Evolutionary conservation across 2,888 invertebrate species (phyloP), one percentile per base, ranked within the genome.

Genomic region (Xiphydria camelus): DNA sequence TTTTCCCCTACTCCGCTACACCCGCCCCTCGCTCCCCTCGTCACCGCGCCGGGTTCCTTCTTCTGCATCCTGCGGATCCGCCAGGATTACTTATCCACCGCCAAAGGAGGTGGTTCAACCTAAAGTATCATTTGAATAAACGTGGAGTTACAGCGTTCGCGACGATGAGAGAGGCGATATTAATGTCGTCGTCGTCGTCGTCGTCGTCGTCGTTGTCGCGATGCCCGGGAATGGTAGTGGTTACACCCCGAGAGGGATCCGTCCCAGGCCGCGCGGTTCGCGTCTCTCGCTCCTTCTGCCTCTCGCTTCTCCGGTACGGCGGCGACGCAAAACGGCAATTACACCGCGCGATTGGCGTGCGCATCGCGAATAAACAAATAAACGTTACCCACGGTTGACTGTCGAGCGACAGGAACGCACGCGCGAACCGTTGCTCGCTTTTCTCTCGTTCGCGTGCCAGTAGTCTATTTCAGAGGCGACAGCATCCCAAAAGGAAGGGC

Each of bases 41-140:
- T 49, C 42, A 36, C 32, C 40, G 29, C 10, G 10, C 34, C 34
- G 33, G 21, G n/a, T 26, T 12, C 26, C 12, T 26, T 26, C 10
- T 26, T 26, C 26, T 26, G 26, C 26, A n/a, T 4, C 26, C 26
- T 6, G 10, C 1, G 47, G 41, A 56, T 53, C 44, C 47, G 29
- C 32, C 49, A 57, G 62, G 64, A 70, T 68, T 69, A 70, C 68
- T 67, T 66, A 68, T 64, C 57, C 63, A 51, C 43, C 52, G 51
- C 45, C 51, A 48, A 56, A 65, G 62, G 56, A 65, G 55, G 55
- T 51, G 55, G 52, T 54, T 62, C 60, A 51, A 60, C 60, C 68
- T 69, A 67, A 70, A 68, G 67, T 59, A 70, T 73, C 68, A 66
- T 71, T 71, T 71, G 68, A 69, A 70, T 72, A 69, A 72, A 72